A percentile compares a stretch with the other conserved stretches of the same genome.
Conservation (phyloP, 2,888 invertebrate genomes). For the Limnephilus auricula region DNA sequence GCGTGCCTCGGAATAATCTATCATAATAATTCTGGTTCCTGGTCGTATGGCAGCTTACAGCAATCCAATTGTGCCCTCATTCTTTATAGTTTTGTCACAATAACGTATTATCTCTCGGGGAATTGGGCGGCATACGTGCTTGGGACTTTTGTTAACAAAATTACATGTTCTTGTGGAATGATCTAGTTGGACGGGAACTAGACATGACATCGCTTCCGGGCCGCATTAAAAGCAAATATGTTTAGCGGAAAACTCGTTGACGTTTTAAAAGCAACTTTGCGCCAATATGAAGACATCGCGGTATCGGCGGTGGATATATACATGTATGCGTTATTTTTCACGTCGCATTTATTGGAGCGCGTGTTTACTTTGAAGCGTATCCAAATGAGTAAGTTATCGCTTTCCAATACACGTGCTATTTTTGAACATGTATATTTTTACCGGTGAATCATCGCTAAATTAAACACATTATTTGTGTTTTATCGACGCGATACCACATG, state of each 20-base stretch:
- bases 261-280: background rate
- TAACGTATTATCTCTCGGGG: background rate
- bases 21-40: background rate
- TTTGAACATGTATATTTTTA: background rate
- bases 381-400: background rate
- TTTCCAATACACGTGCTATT: background rate
- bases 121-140: constrained; percentile 33
- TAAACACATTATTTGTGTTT: background rate
- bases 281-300: background rate
- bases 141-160: background rate
- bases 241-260: background rate
- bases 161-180: constrained; percentile 11
- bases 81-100: background rate
- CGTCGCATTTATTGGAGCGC: background rate
- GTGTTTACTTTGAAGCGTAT: background rate
- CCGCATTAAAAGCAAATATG: constrained; percentile 3
- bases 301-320: background rate
- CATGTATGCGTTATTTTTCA: background rate
- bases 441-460: background rate
- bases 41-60: background rate
- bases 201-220: constrained; percentile 34
- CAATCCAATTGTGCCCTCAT: background rate
- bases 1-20: background rate
- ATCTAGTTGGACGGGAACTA: background rate
- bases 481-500: background rate